Evolutionary conservation across 2,797 vertebrate genomes (phyloP).

Genomic region (Oryzias dopingdopingensis): DNA sequence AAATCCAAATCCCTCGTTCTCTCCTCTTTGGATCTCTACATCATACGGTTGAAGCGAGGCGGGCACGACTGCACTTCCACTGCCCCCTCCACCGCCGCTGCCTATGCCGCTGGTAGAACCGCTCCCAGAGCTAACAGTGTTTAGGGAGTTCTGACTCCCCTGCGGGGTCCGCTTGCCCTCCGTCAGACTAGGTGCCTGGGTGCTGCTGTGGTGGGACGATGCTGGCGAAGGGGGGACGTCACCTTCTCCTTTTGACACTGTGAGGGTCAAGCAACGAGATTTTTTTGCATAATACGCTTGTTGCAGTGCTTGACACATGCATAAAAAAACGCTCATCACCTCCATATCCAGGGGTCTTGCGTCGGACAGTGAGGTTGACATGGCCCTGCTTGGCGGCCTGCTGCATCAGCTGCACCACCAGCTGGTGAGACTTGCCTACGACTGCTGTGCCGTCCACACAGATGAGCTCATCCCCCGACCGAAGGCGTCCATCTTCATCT

Average conservation of each 20-base stretch:
- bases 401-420: conserved; percentile 99
- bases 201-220: conserved; percentile 97
- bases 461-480: conserved; percentile 95
- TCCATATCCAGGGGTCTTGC: conserved; percentile 87
- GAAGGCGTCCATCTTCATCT: conserved; percentile 93
- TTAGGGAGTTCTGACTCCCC: conserved; percentile 97
- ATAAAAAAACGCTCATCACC: conserved; percentile 71
- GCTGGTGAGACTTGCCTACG: conserved; percentile 96
- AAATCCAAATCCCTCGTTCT: conserved; percentile 96
- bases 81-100: conserved; percentile 82
- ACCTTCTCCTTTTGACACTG: conserved; percentile 89
- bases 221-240: conserved; percentile 91
- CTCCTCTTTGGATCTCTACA: conserved; percentile 92
- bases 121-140: conserved; percentile 96
- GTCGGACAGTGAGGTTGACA: conserved; percentile 94
- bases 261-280: background rate
- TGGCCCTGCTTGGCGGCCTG: conserved; percentile 98
- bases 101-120: conserved; percentile 96
- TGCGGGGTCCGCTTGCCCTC: conserved; percentile 95
- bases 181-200: conserved; percentile 90
- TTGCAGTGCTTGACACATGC: background rate
- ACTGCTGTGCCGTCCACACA: conserved; percentile 97
- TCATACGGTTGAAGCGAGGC: conserved; percentile 90
- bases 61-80: conserved; percentile 84
- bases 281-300: conserved; percentile 9